phyloP scores from a whole-genome alignment of 37 sponge, comb jelly and placozoan genomes.

The Lycopodina hypogea region DNA sequence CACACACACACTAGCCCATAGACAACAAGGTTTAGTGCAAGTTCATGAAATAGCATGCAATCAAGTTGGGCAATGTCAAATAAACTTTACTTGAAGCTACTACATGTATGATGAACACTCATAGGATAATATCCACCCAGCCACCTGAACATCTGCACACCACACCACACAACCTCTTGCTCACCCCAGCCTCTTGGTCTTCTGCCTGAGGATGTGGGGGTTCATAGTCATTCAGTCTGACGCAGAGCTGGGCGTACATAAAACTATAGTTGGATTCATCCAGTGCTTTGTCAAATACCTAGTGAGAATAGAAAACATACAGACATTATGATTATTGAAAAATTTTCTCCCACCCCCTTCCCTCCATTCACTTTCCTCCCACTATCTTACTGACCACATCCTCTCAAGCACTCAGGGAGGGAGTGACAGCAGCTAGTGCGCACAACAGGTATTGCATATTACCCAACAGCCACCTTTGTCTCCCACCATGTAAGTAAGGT shows the following conservation, averaged over 20 bases:
- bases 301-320: slow-evolving; percentile 8
- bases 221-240: slow-evolving; percentile 37
- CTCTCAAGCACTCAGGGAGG: no score
- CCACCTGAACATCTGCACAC: no score
- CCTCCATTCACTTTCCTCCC: no score
- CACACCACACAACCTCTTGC: no score
- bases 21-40: not conserved
- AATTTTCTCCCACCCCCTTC: not conserved
- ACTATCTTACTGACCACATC: no score
- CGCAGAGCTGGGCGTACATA: slow-evolving; percentile 80
- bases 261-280: slow-evolving; percentile 70
- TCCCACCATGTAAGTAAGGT: no score
- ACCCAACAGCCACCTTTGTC: no score
- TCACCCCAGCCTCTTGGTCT: slow-evolving; percentile 5
- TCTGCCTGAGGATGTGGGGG: slow-evolving; percentile 56
- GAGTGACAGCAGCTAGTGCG: no score
- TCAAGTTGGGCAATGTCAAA: not conserved
- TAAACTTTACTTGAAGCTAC: no score
- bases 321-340: not conserved
- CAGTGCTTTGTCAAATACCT: slow-evolving; percentile 84
- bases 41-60: not conserved
- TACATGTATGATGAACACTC: no score
- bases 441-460: no score
- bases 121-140: no score
- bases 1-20: not conserved